Evolutionary conservation across 2,113 vertebrate genomes (phyloP).

Genomic region (Bubalus kerabau): DNA sequence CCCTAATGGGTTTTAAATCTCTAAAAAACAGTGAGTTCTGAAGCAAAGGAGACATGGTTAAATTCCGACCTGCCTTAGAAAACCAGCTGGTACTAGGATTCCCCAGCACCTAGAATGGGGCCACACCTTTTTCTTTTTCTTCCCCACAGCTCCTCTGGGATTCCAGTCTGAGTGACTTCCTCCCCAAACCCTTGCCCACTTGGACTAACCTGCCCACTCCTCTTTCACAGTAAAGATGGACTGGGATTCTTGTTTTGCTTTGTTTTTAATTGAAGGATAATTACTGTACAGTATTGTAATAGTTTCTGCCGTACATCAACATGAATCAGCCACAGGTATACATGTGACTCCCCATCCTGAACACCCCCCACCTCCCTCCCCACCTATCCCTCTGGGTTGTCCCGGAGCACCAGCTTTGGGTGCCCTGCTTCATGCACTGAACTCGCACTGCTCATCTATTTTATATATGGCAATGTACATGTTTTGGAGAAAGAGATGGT

Average conservation of each 20-base stretch:
- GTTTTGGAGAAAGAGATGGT: not conserved
- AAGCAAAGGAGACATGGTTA: conserved; percentile 17
- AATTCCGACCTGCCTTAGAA: conserved; percentile 17
- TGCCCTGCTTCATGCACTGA: not conserved
- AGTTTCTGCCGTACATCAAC: not conserved
- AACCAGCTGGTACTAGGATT: not conserved
- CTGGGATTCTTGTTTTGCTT: not conserved
- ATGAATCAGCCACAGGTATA: not conserved
- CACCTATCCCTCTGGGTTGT: not conserved
- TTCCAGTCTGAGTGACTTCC: not conserved
- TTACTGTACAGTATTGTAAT: not conserved
- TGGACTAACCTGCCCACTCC: not conserved
- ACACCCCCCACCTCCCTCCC: not conserved
- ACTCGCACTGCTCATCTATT: not conserved
- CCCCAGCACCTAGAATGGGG: not conserved
- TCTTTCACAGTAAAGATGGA: not conserved
- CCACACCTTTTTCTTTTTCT: not conserved
- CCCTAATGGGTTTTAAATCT: conserved; percentile 62
- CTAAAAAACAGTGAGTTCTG: conserved; percentile 6
- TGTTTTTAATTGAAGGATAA: not conserved
- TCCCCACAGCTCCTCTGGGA: not conserved
- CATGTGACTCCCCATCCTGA: not conserved
- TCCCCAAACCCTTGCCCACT: not conserved
- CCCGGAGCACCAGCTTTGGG: not conserved
- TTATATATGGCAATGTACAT: not conserved